Conservation (phyloP, 2,888 invertebrate genomes). For the Agrochola lota region DNA sequence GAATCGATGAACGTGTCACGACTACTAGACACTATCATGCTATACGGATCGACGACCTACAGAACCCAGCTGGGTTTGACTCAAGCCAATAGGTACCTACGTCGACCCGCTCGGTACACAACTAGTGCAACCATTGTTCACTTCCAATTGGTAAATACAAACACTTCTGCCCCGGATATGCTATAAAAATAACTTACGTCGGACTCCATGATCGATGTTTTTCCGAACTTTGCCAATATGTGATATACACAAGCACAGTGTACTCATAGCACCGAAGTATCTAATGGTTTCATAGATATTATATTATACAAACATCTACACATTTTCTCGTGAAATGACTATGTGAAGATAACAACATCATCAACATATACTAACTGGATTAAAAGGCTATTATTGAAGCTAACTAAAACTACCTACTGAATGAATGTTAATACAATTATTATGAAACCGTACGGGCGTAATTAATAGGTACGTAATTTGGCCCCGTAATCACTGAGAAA, state of each 20-base stretch:
- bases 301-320: not conserved
- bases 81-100: conserved; percentile 12
- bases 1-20: not conserved
- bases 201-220: not conserved
- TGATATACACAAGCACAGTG: not conserved
- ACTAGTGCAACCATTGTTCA: not conserved
- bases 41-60: conserved; percentile 21
- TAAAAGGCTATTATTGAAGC: not conserved
- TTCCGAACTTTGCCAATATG: not conserved
- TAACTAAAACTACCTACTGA: not conserved
- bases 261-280: not conserved
- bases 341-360: not conserved
- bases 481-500: not conserved
- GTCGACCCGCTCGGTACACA: not conserved
- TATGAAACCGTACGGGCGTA: not conserved
- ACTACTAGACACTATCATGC: not conserved
- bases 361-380: not conserved
- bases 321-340: not conserved
- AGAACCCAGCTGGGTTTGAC: conserved; percentile 29
- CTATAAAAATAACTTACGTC: conserved; percentile 1
- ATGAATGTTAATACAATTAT: not conserved
- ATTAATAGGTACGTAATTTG: not conserved
- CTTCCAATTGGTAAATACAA: not conserved
- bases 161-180: not conserved
- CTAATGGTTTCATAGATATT: not conserved